Conservation (phyloP, 1,140 invertebrate species). For the Drosophila triauraria region DNA sequence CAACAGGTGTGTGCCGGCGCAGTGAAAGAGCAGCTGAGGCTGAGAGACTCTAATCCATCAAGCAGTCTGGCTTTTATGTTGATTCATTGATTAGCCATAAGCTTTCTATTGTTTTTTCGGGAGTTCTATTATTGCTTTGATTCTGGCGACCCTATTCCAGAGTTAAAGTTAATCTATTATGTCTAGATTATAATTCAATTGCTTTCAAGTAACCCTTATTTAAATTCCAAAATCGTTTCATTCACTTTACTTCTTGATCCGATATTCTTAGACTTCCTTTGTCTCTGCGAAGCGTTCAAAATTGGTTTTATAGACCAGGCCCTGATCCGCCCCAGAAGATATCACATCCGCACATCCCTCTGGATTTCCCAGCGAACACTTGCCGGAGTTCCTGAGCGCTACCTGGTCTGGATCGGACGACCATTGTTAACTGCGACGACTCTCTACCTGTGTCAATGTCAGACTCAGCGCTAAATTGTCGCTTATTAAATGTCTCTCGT, state of each 20-base stretch:
- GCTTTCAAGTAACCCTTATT: not conserved
- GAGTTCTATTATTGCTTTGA: not conserved
- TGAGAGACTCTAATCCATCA: slow-evolving; percentile 29
- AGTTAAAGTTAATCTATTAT: not conserved
- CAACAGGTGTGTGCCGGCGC: slow-evolving; percentile 30
- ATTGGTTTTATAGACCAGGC: slow-evolving; percentile 31
- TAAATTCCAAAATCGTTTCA: slow-evolving; percentile 13
- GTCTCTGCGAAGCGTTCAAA: slow-evolving; percentile 20
- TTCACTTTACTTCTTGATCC: slow-evolving; percentile 10
- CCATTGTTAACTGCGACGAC: slow-evolving; percentile 15
- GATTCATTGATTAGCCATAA: slow-evolving; percentile 31
- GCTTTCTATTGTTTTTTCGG: slow-evolving; percentile 3
- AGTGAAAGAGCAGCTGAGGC: not conserved
- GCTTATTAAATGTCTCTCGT: slow-evolving; percentile 72
- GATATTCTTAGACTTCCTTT: slow-evolving; percentile 13
- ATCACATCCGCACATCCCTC: slow-evolving; percentile 46
- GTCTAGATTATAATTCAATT: not conserved
- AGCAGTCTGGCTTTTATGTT: slow-evolving; percentile 10
- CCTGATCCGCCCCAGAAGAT: slow-evolving; percentile 26
- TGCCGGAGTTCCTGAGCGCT: slow-evolving; percentile 37
- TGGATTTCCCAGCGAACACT: slow-evolving; percentile 24
- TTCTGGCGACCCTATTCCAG: not conserved
- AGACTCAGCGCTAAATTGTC: slow-evolving; percentile 79
- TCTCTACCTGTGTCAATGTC: slow-evolving; percentile 76
- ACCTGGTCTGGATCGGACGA: slow-evolving; percentile 37